A percentile compares a stretch with the other conserved stretches of the same genome.
These are phyloP conservation scores for Aphidius colemani DNA, from an alignment of 2,888 invertebrate species.

Conservation along the genomic window DNA sequence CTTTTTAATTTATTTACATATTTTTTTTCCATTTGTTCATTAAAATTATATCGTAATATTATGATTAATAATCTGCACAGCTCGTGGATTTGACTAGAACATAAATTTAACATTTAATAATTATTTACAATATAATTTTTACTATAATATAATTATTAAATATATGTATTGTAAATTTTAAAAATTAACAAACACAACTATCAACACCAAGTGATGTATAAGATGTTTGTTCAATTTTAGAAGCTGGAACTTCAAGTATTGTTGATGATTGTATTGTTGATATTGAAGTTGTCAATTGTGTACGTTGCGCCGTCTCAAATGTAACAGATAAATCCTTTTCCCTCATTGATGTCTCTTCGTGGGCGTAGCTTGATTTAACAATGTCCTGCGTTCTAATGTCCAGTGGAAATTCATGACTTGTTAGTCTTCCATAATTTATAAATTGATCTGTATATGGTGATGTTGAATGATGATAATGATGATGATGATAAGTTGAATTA, in stretches of 20 bases:
- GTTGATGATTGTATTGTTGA: slow-evolving; percentile 12
- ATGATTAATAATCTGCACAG: no score
- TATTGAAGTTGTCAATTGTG: slow-evolving; percentile 26
- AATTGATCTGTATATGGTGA: slow-evolving; percentile 51
- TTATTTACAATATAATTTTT: no score
- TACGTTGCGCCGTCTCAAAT: slow-evolving; percentile 31
- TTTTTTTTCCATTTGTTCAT: no score
- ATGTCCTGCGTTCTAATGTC: slow-evolving; percentile 45
- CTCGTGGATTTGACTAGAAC: no score
- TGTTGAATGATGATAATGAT: slow-evolving; percentile 42
- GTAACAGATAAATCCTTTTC: slow-evolving; percentile 36
- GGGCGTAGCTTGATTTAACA: slow-evolving; percentile 35
- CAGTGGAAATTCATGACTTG: slow-evolving; percentile 44
- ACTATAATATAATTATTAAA: no score
- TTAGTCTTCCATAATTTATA: slow-evolving; percentile 51
- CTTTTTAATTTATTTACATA: no score
- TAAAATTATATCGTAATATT: no score
- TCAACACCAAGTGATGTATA: slow-evolving; percentile 53
- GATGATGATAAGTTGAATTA: slow-evolving; percentile 43
- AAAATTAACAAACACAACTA: slow-evolving; percentile 49
- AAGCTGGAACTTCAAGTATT: slow-evolving; percentile 39
- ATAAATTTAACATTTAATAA: no score
- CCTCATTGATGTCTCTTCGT: slow-evolving; percentile 41
- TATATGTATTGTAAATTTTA: no score
- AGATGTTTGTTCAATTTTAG: slow-evolving; percentile 52